Base-by-base conservation (phyloP, 2,113 vertebrate genomes). In the Nothocercus julius region DNA sequence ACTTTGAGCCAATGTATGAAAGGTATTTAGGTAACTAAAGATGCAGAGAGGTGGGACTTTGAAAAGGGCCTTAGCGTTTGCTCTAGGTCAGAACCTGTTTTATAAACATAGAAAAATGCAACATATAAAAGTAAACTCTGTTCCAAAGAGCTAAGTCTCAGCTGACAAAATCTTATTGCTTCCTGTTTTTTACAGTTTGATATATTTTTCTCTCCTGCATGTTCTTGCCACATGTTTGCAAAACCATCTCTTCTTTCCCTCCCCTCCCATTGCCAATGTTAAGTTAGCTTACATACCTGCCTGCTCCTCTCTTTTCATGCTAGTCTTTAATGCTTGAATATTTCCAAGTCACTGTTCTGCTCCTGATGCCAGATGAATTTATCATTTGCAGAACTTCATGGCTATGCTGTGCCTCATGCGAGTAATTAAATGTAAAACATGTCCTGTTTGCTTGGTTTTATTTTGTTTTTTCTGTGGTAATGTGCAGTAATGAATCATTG, bases 1-100 rank as follows among this genome's bases (percentile, higher is more conserved):
- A 86, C 80, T 95, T 82, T 64, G n/a, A 22, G 18, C 79, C 12
- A 28, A 47, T 75, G 93, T 54, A 25, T 88, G 73, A 81, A 91
- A 75, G 21, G 22, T 72, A 44, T 79, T 87, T 70, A 61, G 38
- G 56, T 30, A 81, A 89, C 56, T 72, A 84, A 82, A 93, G 32
- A 68, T 72, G 28, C 19, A 77, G 51, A 72, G 14, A 75, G 15
- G 32, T 58, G 27, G 89, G 42, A 63, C 53, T 92, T 81, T 0
- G 4, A 74, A 53, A 94, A 95, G 32, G 36, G n/a, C 5, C 15
- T 79, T 40, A 40, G 30, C 40, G 8, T 28, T 82, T 62, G 51
- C 53, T 22, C 85, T 38, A 62, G 32, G 42, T 86, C 74, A 85
- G 10, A 79, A 79, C 32, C 34, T 36, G 42, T 8, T 86, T 92